A percentile compares a stretch with the other conserved stretches of the same genome.
These are phyloP conservation scores for Lacerta viridis DNA, from an alignment of 2,797 vertebrate genomes.

Conservation along the genomic window DNA sequence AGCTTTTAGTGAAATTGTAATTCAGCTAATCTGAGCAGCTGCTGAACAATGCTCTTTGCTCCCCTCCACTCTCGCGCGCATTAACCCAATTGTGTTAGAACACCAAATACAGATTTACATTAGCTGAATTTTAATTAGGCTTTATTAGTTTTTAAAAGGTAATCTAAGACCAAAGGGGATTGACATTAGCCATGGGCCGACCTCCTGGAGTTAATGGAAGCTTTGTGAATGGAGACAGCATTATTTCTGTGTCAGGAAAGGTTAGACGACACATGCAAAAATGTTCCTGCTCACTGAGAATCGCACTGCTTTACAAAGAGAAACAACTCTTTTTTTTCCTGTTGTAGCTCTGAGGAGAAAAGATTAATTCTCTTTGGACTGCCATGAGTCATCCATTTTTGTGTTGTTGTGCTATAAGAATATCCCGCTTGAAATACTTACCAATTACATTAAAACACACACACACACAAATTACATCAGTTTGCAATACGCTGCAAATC, in stretches of 20 bases:
- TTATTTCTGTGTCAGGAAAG: not conserved
- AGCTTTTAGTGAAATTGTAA: conserved; percentile 66
- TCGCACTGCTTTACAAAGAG: not conserved
- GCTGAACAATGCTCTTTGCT: conserved; percentile 55
- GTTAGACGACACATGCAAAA: not conserved
- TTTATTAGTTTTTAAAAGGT: conserved; percentile 66
- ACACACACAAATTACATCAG: not conserved
- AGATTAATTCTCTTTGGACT: not conserved
- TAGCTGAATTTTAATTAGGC: conserved; percentile 59
- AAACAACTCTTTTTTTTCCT: fast-evolving
- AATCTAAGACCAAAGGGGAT: conserved; percentile 47
- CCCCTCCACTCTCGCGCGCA: conserved; percentile 35
- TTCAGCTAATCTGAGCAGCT: conserved; percentile 52
- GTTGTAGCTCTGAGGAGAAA: not conserved
- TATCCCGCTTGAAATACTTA: not conserved
- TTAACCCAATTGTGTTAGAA: conserved; percentile 62
- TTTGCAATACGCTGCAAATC: not conserved
- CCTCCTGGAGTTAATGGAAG: conserved; percentile 39
- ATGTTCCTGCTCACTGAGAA: conserved; percentile 9
- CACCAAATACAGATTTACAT: conserved; percentile 54
- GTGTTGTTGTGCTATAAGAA: not conserved
- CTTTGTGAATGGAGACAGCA: conserved; percentile 46
- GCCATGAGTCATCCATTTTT: not conserved
- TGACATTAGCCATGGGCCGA: conserved; percentile 20
- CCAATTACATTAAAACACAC: too few species aligned